These are phyloP conservation scores for Pachyramphus minor DNA, from an alignment of 2,113 vertebrate genomes.

Conservation along the genomic window DNA sequence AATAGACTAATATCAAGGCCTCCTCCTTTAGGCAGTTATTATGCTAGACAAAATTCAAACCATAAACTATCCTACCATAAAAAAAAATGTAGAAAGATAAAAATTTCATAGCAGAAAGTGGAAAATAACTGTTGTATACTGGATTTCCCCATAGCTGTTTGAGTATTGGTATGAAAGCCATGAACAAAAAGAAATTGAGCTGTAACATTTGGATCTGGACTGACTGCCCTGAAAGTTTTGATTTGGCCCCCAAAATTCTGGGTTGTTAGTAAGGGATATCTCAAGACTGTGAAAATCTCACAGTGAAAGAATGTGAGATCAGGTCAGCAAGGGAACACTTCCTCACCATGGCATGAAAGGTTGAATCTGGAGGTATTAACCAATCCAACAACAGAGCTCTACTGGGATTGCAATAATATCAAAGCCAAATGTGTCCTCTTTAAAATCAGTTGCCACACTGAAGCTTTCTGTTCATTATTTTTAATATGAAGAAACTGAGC, in stretches of 20 bases:
- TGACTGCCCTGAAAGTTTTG: background rate
- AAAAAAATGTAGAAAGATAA: conserved; percentile 25
- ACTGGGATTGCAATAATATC: background rate
- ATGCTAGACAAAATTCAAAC: conserved; percentile 47
- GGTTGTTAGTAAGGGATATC: background rate
- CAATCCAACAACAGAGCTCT: background rate
- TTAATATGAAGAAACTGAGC: background rate
- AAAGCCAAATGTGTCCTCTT: background rate
- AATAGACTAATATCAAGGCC: background rate
- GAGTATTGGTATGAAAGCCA: background rate
- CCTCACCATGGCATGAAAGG: background rate
- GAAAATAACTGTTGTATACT: conserved; percentile 4
- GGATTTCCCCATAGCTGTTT: background rate
- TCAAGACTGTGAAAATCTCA: background rate
- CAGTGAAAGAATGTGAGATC: background rate
- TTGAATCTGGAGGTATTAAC: background rate
- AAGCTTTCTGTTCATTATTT: background rate
- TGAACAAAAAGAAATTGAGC: background rate
- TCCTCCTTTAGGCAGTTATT: conserved; percentile 36
- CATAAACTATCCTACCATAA: conserved; percentile 28
- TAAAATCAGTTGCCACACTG: background rate
- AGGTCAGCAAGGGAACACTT: background rate
- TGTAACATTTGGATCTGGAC: background rate
- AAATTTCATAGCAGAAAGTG: conserved; percentile 18
- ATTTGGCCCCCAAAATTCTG: background rate